Percentiles rank a stretch among this genome's conserved stretches.
Conservation (phyloP, 2,888 invertebrate genomes). For the Microctonus aethiopoides region DNA sequence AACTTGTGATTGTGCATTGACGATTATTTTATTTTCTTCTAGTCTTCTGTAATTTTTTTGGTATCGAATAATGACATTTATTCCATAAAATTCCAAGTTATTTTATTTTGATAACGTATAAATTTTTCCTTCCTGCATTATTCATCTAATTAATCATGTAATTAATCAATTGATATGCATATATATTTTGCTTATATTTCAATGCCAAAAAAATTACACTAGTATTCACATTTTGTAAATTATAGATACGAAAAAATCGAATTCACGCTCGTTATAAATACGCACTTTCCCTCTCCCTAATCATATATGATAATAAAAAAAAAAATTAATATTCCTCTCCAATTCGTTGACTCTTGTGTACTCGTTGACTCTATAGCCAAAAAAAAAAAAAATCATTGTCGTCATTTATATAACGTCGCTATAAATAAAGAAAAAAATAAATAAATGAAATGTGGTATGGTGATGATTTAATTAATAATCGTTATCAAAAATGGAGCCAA, state of each 20-base stretch:
- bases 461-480: slow-evolving; percentile 1
- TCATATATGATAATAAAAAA: background rate
- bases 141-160: background rate
- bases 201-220: background rate
- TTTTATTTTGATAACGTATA: too few species aligned
- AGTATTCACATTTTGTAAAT: slow-evolving; percentile 21
- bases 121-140: background rate
- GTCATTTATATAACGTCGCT: slow-evolving; percentile 8
- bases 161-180: background rate
- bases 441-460: background rate
- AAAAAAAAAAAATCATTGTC: slow-evolving; percentile 23
- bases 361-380: slow-evolving; percentile 26
- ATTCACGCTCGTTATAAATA: slow-evolving; percentile 25
- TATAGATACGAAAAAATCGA: slow-evolving; percentile 5
- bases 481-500: slow-evolving; percentile 24
- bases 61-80: background rate
- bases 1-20: slow-evolving; percentile 4
- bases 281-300: slow-evolving; percentile 7
- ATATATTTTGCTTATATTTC: background rate
- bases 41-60: background rate
- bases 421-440: slow-evolving; percentile 29
- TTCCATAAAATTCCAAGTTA: background rate
- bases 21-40: background rate
- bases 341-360: slow-evolving; percentile 38
- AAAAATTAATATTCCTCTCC: slow-evolving; percentile 12